These are phyloP conservation scores for Xiphophorus maculatus DNA, from an alignment of 2,113 vertebrate genomes.

Conservation along the genomic window DNA sequence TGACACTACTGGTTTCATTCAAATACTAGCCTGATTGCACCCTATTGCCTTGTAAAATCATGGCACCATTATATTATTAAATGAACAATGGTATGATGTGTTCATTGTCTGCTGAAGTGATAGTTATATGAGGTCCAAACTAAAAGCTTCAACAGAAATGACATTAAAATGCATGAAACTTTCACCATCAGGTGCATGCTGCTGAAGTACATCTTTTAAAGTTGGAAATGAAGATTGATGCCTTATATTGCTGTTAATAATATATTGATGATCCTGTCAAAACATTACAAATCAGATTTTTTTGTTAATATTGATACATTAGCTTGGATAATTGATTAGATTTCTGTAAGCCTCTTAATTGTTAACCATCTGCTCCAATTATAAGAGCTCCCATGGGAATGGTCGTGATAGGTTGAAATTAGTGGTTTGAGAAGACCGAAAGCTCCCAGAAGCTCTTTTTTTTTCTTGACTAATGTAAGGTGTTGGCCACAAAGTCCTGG, in stretches of 20 bases:
- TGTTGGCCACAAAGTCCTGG: not conserved
- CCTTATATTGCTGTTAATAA: slow-evolving; percentile 60
- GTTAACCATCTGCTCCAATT: slow-evolving; percentile 74
- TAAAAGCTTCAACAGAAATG: slow-evolving; percentile 54
- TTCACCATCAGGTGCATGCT: slow-evolving; percentile 15
- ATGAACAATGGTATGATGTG: slow-evolving; percentile 28
- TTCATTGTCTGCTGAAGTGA: slow-evolving; percentile 67
- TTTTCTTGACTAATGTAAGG: not conserved
- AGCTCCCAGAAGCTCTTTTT: slow-evolving; percentile 15
- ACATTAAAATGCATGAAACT: slow-evolving; percentile 40
- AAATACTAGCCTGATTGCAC: not conserved
- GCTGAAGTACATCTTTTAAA: slow-evolving; percentile 37
- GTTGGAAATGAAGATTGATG: slow-evolving; percentile 74
- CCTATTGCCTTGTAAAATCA: not conserved
- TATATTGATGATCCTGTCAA: slow-evolving; percentile 78
- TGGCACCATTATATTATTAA: not conserved
- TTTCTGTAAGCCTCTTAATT: slow-evolving; percentile 70
- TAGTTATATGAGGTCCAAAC: slow-evolving; percentile 49
- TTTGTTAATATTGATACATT: slow-evolving; percentile 69
- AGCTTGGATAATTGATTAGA: slow-evolving; percentile 74
- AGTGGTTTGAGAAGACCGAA: slow-evolving; percentile 77
- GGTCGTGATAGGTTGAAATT: slow-evolving; percentile 71
- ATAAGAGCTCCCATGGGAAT: slow-evolving; percentile 59
- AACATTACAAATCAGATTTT: slow-evolving; percentile 63
- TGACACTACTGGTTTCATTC: not conserved